Percentiles rank a stretch among this genome's conserved stretches.
These are phyloP conservation scores for Arrhopalites spinosus DNA, from an alignment of 2,888 invertebrate genomes.

Conservation along the genomic window DNA sequence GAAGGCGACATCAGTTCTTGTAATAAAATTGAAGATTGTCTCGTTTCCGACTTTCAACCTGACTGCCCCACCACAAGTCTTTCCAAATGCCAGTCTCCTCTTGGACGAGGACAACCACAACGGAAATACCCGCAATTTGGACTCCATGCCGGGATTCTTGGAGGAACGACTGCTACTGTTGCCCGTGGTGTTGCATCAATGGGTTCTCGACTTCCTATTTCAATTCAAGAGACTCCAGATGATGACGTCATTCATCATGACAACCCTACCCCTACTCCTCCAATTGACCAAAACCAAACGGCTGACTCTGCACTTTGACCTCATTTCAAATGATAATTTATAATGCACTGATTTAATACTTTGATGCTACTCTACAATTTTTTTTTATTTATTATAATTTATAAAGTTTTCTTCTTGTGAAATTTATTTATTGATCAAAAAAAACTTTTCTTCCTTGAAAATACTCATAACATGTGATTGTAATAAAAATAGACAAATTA, in stretches of 20 bases:
- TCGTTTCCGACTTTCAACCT: conserved; percentile 60
- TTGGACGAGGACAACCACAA: conserved; percentile 68
- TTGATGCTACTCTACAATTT: no score
- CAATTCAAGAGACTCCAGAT: neutral
- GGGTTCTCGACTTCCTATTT: conserved; percentile 2
- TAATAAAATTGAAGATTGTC: conserved; percentile 67
- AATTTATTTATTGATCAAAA: no score
- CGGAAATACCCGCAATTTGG: conserved; percentile 61
- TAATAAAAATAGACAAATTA: no score
- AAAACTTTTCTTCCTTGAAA: no score
- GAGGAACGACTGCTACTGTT: conserved; percentile 50
- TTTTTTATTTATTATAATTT: no score
- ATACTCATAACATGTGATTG: no score
- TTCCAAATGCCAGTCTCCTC: conserved; percentile 68
- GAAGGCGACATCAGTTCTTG: conserved; percentile 79
- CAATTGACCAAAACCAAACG: no score
- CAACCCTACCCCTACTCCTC: no score
- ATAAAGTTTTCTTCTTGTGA: no score
- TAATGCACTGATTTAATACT: no score
- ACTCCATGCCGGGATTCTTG: conserved; percentile 49
- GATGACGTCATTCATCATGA: no score
- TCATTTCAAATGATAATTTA: neutral
- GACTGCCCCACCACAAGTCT: conserved; percentile 68
- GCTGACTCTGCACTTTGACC: neutral
- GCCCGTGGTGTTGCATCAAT: conserved; percentile 51